These are phyloP conservation scores for Apogon hyalosoma DNA, from an alignment of 2,797 vertebrate species.

Conservation along the genomic window DNA sequence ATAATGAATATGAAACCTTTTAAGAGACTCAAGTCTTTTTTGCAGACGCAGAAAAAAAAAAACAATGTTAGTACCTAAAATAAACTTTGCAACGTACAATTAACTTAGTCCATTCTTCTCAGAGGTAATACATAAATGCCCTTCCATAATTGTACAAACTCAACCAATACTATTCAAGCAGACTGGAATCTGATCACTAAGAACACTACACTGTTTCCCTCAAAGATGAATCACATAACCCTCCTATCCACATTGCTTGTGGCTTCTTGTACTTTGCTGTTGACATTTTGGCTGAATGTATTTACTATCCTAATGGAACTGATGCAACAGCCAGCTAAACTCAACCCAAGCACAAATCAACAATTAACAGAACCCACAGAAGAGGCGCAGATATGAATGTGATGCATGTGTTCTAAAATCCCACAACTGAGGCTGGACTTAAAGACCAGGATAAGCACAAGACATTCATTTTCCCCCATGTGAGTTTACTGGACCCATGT, in stretches of 20 bases:
- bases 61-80: no score
- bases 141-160: not conserved
- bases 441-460: not conserved
- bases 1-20: not conserved
- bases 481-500: not conserved
- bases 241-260: not conserved
- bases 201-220: not conserved
- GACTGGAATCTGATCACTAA: not conserved
- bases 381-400: not conserved
- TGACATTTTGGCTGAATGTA: not conserved
- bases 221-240: slow-evolving; percentile 5
- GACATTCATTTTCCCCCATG: no score
- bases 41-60: not conserved
- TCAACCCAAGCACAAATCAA: slow-evolving; percentile 8
- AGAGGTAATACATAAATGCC: not conserved
- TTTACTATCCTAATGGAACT: slow-evolving; percentile 1
- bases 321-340: not conserved
- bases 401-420: slow-evolving; percentile 3
- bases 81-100: no score
- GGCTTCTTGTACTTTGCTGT: slow-evolving; percentile 19
- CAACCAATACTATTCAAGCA: not conserved
- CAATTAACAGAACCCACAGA: not conserved
- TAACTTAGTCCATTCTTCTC: not conserved
- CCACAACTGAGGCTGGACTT: not conserved
- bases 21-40: not conserved